These are phyloP conservation scores for Pipistrellus pygmaeus DNA, from an alignment of 2,797 vertebrate species.

Conservation along the genomic window DNA sequence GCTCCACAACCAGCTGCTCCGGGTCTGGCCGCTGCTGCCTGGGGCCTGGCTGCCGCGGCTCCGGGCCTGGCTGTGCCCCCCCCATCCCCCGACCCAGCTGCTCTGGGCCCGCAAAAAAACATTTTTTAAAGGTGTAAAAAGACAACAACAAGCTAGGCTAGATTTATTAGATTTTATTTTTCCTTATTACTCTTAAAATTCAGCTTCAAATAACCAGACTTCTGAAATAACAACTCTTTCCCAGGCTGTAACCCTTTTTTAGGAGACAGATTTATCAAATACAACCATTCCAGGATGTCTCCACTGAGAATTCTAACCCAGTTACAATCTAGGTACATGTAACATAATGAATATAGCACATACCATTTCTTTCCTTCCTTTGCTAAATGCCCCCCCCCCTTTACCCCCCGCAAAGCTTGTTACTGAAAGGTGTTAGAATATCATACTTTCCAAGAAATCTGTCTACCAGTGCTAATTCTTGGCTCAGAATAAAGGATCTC, in stretches of 20 bases:
- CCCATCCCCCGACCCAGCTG: too few species aligned
- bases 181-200: conserved; percentile 16
- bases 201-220: conserved; percentile 40
- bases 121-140: background rate
- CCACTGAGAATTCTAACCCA: conserved; percentile 35
- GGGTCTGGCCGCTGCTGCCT: too few species aligned
- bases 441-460: background rate
- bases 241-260: background rate
- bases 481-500: background rate
- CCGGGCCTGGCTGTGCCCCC: too few species aligned
- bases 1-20: too few species aligned
- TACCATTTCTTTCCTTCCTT: background rate
- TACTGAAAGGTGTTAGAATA: background rate
- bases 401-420: background rate
- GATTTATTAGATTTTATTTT: conserved; percentile 72
- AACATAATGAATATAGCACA: conserved; percentile 21
- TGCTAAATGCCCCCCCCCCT: background rate
- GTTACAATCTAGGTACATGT: background rate
- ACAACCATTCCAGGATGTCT: background rate
- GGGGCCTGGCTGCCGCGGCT: too few species aligned
- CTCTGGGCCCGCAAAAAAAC: background rate
- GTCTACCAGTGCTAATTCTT: conserved; percentile 1
- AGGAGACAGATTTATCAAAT: conserved; percentile 54
- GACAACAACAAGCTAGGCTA: background rate
- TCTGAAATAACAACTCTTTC: background rate